Evolutionary conservation across 2,113 vertebrate species (phyloP), one percentile per base, ranked within the genome.

Genomic region (Podilymbus podiceps): DNA sequence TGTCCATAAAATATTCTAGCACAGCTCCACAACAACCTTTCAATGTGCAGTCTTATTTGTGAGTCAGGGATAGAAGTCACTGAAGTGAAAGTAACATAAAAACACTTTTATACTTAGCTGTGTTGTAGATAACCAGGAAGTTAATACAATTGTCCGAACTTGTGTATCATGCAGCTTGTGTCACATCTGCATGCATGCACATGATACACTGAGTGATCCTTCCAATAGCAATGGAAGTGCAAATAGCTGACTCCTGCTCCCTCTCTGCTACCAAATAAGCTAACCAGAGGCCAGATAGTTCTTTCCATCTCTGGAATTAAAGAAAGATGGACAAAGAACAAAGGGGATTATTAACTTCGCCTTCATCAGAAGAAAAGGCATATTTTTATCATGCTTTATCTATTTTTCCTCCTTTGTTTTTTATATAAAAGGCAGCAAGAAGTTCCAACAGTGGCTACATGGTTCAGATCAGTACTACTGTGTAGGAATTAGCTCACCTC

Each of bases 131-230:
- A 87, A 38, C 8, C 17, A 63, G 6, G 9, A 67, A 67, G 47
- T 24, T 40, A 69, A 59, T 7, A 49, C 7, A 38, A 11, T 27
- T 72, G 22, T 63, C 47, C 85, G 47, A 88, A 63, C 19, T 21
- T 68, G 31, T 9, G 60, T 5, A 53, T 22, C 72, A 69, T 15
- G n/a, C 21, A 75, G 35, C 17, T 15, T 60, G 40, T 80, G 2
- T 35, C 47, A 46, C 17, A 47, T 8, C 15, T 25, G 5, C 13
- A 56, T 25, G 5, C 13, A 56, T 4, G 5, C 22, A 83, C 9
- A 27, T 0, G 0, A 78, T 1, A 73, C 12, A 77, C 28, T 5
- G 3, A 35, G 12, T 1, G 1, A 64, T 30, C 49, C 69, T n/a
- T 40, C 10, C 15, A 88, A 10, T 1, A 40, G 23, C 8, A 52